These are phyloP conservation scores for Mimumesa dahlbomi DNA, from an alignment of 2,888 invertebrate species.

Conservation along the genomic window DNA sequence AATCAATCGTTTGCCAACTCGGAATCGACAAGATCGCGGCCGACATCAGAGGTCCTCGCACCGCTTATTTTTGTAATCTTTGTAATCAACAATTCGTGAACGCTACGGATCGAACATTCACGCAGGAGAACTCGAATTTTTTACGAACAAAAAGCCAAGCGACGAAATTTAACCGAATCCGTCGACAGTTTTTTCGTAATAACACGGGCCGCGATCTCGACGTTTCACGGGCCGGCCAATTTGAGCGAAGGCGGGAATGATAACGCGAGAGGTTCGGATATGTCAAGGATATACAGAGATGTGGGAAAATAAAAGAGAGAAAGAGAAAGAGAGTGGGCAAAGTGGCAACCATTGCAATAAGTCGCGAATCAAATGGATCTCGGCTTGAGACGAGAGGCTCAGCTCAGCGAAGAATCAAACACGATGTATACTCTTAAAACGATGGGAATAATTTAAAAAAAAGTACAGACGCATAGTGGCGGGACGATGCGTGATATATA, in stretches of 20 bases:
- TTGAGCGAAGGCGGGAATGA: background rate
- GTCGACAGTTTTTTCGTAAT: slow-evolving; percentile 4
- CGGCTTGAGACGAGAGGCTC: slow-evolving; percentile 70
- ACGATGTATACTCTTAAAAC: slow-evolving; percentile 67
- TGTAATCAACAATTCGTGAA: slow-evolving; percentile 37
- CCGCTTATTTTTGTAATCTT: slow-evolving; percentile 57
- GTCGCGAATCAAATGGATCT: slow-evolving; percentile 77
- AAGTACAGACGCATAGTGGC: slow-evolving; percentile 18
- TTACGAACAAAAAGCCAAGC: background rate
- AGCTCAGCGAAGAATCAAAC: slow-evolving; percentile 77
- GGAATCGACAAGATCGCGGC: background rate
- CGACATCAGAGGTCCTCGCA: slow-evolving; percentile 18
- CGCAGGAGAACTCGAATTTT: slow-evolving; percentile 6
- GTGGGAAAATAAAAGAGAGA: slow-evolving; percentile 1
- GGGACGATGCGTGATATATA: slow-evolving; percentile 17
- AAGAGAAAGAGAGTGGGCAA: background rate
- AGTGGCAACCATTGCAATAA: slow-evolving; percentile 68
- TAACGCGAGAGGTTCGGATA: background rate
- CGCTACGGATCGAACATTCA: background rate
- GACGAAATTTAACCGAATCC: slow-evolving; percentile 10
- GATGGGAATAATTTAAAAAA: slow-evolving; percentile 13
- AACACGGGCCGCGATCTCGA: background rate
- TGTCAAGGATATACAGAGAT: background rate
- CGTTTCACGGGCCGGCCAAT: background rate
- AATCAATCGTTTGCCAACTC: background rate